Base-by-base conservation (phyloP, 53 echinoderm and acorn worm species). In the Echinarachnius parma region DNA sequence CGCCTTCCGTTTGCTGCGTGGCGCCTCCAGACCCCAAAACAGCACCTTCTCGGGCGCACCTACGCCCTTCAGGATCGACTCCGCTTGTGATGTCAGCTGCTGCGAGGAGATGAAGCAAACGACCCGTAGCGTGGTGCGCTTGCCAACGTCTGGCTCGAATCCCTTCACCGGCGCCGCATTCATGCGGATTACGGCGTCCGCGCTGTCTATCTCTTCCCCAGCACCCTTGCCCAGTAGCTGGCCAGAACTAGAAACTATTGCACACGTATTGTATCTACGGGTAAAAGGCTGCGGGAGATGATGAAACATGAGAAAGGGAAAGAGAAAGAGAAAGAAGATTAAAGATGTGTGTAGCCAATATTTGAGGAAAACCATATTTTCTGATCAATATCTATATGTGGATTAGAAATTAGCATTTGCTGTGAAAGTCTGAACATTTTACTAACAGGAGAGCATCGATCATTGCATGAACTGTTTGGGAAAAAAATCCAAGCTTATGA, bases 211-310 rank as follows among this genome's bases (percentile, higher is more conserved):
- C 34, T 78, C 78, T 2, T 31, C 33, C 10, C 78, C 78, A 20
- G 64, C 50, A 10, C 52, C 32, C 33, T 78, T 78, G 63, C 78
- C 78, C 37, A 78, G 64, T 29, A 78, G 54, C 54, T 78, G 78
- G 4, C 78, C 78, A 0, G 78, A 78, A 10, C 78, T 78, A 4
- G 78, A 78, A 22, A 78, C 78, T 64, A 78, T 78, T 78, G 78
- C 78, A 78, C 78, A 78, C 52, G 50, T 63, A 26, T 78, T 78
- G 42, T 64, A 78, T 52, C 64, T 62, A 64, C 44, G n/a, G 21
- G 53, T 36, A 78, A 78, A 78, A 63, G 78, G 57, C 78, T 78
- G 31, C 30, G 21, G 18, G 48, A 27, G 30, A 22, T 31, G 2
- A 61, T 45, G 47, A 42, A 48, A 3, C 27, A 30, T 5, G 26